These are phyloP conservation scores for Drosophila virilis DNA, from an alignment of 1,140 invertebrate genomes.

Conservation along the genomic window DNA sequence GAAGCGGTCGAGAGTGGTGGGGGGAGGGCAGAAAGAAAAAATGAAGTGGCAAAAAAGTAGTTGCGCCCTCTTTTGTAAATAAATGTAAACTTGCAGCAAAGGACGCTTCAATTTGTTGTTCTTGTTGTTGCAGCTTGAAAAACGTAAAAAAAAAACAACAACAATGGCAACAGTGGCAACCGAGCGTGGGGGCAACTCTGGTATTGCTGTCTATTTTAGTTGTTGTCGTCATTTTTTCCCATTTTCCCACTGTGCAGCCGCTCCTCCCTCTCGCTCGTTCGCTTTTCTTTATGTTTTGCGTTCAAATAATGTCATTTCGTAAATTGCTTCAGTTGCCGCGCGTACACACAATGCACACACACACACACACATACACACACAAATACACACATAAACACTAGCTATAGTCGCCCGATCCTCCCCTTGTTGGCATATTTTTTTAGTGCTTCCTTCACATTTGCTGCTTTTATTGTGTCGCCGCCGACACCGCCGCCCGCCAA, in stretches of 20 bases:
- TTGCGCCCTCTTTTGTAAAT: slow-evolving; percentile 64
- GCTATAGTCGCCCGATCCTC: slow-evolving; percentile 8
- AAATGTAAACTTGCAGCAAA: slow-evolving; percentile 73
- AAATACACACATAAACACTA: background rate
- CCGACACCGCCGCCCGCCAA: slow-evolving; percentile 34
- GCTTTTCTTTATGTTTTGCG: slow-evolving; percentile 68
- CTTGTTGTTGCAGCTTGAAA: slow-evolving; percentile 25
- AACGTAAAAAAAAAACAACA: slow-evolving; percentile 34
- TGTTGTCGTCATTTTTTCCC: slow-evolving; percentile 70
- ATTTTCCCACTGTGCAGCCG: too few species aligned
- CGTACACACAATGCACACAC: background rate
- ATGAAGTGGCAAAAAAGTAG: slow-evolving; percentile 54
- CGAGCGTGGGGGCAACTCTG: background rate
- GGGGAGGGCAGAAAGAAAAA: slow-evolving; percentile 3
- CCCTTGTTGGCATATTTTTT: slow-evolving; percentile 67
- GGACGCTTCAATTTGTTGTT: slow-evolving; percentile 15
- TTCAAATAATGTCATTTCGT: slow-evolving; percentile 79
- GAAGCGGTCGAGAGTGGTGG: background rate
- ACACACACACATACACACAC: background rate
- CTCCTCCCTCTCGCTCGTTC: background rate
- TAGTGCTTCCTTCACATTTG: slow-evolving; percentile 60
- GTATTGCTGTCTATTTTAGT: slow-evolving; percentile 67
- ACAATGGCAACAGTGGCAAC: slow-evolving; percentile 28
- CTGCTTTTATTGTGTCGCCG: slow-evolving; percentile 47
- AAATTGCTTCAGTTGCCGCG: slow-evolving; percentile 65